Evolutionary conservation across 2,888 invertebrate genomes (phyloP), one percentile per base, ranked within the genome.

Genomic region (Phyllotreta cruciferae): DNA sequence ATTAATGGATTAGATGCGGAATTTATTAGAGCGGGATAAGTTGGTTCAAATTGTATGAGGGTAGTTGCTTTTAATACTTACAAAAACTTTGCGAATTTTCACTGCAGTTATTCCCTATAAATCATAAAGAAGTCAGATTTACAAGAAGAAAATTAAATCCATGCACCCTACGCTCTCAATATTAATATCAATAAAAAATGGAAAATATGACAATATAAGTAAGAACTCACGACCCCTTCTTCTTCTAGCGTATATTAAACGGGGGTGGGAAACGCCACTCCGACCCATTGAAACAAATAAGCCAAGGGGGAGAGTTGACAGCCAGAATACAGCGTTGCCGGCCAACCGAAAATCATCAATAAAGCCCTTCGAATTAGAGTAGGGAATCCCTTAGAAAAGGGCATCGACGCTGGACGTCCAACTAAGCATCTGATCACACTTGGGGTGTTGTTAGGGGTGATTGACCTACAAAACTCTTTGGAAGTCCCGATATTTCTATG

Each of bases 401-500:
- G 62, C 45, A 37, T 24, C 56, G 47, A 39, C 42, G 58, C 41
- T 57, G 42, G 38, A 39, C 58, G 52, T 60, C 37, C 60, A 44
- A 41, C 60, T 52, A 53, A 60, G 60, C 52, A 61, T 61, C 53
- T 52, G 64, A 57, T 64, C 61, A 49, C 64, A 64, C 64, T 61
- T 61, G 56, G 66, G 68, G 66, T 64, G 66, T 41, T 66, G 44
- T 56, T 60, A 53, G 66, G 60, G 68, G 66, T 68, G 63, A 66
- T 60, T 68, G 68, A 68, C 68, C 68, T 61, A 61, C 56, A 64
- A 64, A 60, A 57, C 52, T 62, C 44, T 66, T 37, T 60, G 55
- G 56, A 60, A 57, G 57, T 41, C 42, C 50, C 44, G 50, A 68
- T 68, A 70, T 70, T 63, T 60, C 64, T 70, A 71, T 72, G 68